Percentiles rank a stretch among this genome's conserved stretches.
phyloP scores from a whole-genome alignment of 2,888 invertebrate species.

The Mesorhabditis belari region DNA sequence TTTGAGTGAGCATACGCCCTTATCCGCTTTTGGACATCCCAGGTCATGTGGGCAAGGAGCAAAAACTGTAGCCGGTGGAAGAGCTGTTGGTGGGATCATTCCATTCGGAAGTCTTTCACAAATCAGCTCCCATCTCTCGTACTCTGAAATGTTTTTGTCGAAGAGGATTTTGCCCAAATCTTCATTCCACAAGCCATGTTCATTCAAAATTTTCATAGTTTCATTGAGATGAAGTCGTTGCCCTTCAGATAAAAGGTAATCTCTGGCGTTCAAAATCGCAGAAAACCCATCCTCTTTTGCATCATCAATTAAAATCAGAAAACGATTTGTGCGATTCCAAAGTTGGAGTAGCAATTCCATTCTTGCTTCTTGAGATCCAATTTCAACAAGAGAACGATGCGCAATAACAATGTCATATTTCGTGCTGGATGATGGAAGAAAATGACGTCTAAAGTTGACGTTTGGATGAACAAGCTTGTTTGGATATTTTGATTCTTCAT shows the following conservation, averaged over 20 bases:
- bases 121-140: slow-evolving; percentile 38
- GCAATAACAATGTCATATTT: slow-evolving; percentile 47
- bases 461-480: slow-evolving; percentile 31
- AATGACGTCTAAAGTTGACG: slow-evolving; percentile 36
- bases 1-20: slow-evolving; percentile 33
- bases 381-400: slow-evolving; percentile 42
- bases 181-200: neutral
- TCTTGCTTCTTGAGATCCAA: slow-evolving; percentile 31
- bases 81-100: slow-evolving; percentile 34
- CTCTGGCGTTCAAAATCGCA: slow-evolving; percentile 75
- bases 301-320: slow-evolving; percentile 45
- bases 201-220: neutral
- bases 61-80: slow-evolving; percentile 43
- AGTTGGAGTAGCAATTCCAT: slow-evolving; percentile 33
- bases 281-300: slow-evolving; percentile 59
- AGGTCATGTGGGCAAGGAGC: slow-evolving; percentile 74
- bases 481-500: slow-evolving; percentile 5
- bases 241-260: slow-evolving; percentile 66
- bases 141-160: slow-evolving; percentile 26
- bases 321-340: slow-evolving; percentile 45
- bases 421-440: slow-evolving; percentile 37
- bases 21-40: slow-evolving; percentile 64
- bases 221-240: slow-evolving; percentile 12
- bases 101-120: slow-evolving; percentile 27
- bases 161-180: slow-evolving; percentile 15